Percentiles rank a stretch among this genome's conserved stretches.
These are phyloP conservation scores for Ostrea denselamellosa DNA, from an alignment of 1,140 invertebrate species.

Conservation along the genomic window DNA sequence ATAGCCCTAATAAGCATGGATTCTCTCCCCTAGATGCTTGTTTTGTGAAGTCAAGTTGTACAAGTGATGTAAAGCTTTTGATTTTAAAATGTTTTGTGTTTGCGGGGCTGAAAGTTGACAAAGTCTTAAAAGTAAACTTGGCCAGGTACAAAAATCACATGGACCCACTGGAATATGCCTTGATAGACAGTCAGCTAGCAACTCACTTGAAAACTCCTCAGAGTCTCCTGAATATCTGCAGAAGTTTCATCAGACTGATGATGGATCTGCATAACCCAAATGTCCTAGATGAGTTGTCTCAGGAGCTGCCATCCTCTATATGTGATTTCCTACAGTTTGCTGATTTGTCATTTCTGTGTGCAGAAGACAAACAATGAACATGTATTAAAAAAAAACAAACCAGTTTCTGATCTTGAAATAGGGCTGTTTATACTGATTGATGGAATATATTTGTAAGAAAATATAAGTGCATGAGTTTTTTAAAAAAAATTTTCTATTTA, in stretches of 20 bases:
- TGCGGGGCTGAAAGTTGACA: background rate
- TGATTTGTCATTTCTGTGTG: background rate
- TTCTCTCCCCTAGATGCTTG: conserved; percentile 32
- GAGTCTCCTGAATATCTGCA: conserved; percentile 4
- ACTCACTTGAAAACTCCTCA: background rate
- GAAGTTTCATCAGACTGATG: background rate
- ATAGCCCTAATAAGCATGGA: conserved; percentile 1
- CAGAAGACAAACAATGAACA: background rate
- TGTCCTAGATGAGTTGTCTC: background rate
- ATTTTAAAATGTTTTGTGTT: background rate
- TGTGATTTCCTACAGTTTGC: conserved; percentile 18
- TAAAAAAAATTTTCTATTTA: no score
- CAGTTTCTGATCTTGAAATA: background rate
- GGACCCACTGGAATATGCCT: background rate
- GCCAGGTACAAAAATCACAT: background rate
- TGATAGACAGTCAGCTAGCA: conserved; percentile 8
- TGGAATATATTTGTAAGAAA: no score
- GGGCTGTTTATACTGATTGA: no score
- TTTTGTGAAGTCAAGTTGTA: background rate
- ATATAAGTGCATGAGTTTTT: no score
- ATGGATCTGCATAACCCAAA: background rate
- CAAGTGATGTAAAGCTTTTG: background rate
- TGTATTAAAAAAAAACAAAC: background rate
- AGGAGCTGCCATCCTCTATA: background rate
- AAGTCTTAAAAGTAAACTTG: background rate